phyloP scores from a whole-genome alignment of 2,797 vertebrate genomes.

The Garrulus glandarius region DNA sequence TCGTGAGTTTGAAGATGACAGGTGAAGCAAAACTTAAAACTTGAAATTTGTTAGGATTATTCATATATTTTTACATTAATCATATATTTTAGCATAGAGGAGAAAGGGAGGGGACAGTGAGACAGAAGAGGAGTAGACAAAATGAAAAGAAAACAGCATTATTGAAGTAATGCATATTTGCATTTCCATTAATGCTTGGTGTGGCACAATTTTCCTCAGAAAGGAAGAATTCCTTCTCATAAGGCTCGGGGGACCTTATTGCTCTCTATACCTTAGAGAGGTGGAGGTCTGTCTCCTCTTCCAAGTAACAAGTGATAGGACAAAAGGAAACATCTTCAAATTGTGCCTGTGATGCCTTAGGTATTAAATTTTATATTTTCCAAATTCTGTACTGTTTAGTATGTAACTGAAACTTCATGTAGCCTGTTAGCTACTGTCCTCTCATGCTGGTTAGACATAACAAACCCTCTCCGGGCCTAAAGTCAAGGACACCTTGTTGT shows the following conservation, averaged over 20 bases:
- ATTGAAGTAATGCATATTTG: background rate
- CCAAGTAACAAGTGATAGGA: rapidly evolving
- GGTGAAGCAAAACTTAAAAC: background rate
- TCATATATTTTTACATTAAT: background rate
- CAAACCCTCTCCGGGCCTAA: background rate
- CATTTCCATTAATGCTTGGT: background rate
- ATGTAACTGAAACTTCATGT: background rate
- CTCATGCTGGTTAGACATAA: background rate
- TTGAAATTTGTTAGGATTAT: background rate
- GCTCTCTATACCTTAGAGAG: background rate
- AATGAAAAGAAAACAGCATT: background rate
- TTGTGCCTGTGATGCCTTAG: background rate
- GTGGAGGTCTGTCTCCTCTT: rapidly evolving
- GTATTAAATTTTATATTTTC: background rate
- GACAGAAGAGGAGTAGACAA: background rate
- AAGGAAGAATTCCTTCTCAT: background rate
- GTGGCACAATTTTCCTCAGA: background rate
- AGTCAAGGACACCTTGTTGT: background rate
- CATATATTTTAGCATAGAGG: background rate
- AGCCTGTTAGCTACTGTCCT: background rate
- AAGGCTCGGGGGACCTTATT: rapidly evolving
- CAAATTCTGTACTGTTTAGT: background rate
- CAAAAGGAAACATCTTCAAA: background rate
- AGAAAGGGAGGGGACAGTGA: background rate
- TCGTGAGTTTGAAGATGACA: background rate